Conservation (phyloP, 2,113 vertebrate genomes). For the Larimichthys crocea region DNA sequence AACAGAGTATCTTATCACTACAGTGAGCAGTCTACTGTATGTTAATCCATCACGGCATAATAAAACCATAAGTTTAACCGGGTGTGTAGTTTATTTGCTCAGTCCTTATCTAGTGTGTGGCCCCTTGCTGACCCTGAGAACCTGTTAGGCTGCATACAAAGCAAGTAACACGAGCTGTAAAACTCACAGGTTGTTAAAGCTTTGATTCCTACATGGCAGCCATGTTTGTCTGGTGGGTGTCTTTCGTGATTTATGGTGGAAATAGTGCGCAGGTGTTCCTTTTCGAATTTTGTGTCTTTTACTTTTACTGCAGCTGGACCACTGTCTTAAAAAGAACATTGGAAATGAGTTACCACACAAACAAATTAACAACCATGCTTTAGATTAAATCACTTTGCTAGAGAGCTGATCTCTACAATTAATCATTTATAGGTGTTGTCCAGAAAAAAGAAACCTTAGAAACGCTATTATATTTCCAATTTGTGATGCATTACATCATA, state of each 20-base stretch:
- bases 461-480: slow-evolving; percentile 9
- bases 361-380: neutral
- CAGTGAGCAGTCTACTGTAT: slow-evolving; percentile 35
- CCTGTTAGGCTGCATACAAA: slow-evolving; percentile 45
- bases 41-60: slow-evolving; percentile 43
- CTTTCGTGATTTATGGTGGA: slow-evolving; percentile 58
- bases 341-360: neutral
- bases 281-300: slow-evolving; percentile 11
- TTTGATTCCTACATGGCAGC: slow-evolving; percentile 22
- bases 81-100: slow-evolving; percentile 36
- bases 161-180: slow-evolving; percentile 43
- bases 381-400: neutral
- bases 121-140: slow-evolving; percentile 42
- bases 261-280: slow-evolving; percentile 49
- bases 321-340: neutral
- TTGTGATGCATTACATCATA: slow-evolving; percentile 32
- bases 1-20: slow-evolving; percentile 22
- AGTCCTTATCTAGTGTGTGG: slow-evolving; percentile 49
- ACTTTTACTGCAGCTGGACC: slow-evolving; percentile 24
- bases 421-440: neutral
- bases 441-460: slow-evolving; percentile 21
- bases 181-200: slow-evolving; percentile 25
- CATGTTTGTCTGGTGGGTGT: slow-evolving; percentile 49
- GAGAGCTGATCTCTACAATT: neutral
- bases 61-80: slow-evolving; percentile 7